Evolutionary conservation across 1,140 invertebrate genomes (phyloP), one percentile per base, ranked within the genome.

Genomic region (Saxidomus purpurata): DNA sequence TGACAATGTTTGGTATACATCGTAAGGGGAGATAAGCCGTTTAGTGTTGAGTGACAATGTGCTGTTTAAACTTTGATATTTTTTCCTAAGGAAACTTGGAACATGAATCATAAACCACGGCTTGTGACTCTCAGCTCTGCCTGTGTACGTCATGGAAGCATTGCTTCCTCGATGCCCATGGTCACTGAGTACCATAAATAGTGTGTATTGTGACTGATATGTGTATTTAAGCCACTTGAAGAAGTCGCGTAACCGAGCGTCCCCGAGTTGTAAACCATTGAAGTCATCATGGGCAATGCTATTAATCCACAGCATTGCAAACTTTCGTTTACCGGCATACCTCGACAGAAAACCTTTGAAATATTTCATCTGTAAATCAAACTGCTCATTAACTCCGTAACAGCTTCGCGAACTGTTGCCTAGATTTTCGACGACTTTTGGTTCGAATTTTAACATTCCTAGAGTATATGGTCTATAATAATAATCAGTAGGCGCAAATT

Each of bases 401-500:
- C 89, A 90, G 36, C 49, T 19, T n/a, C 38, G 28, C 8, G 63
- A 49, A 8, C 31, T 15, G 19, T 79, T 63, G 1, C 28, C 61
- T 36, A 76, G 36, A 38, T 34, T 36, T n/a, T 59, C 31, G 15
- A 74, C 34, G 2, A 87, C 38, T 17, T 90, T 89, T 31, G 89
- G 90, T 22, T 84, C 36, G 79, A 71, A 52, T 91, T 80, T 47
- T 85, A 90, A 89, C 34, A 81, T 77, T 17, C 90, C 85, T 31
- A 94, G n/a, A 15, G 89, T 97, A 93, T 98, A 98, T 0, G 98
- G 97, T 61, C 98, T 96, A 49, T 97, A 96, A 91, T 98, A 98
- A 93, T 98, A 98, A 94, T 98, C 98, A 0, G 97, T 98, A 0
- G 98, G 98, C 36, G 97, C 97, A 34, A 97, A 96, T 15, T 96